Conservation (phyloP, 2,888 invertebrate genomes). For the Lycaena phlaeas region DNA sequence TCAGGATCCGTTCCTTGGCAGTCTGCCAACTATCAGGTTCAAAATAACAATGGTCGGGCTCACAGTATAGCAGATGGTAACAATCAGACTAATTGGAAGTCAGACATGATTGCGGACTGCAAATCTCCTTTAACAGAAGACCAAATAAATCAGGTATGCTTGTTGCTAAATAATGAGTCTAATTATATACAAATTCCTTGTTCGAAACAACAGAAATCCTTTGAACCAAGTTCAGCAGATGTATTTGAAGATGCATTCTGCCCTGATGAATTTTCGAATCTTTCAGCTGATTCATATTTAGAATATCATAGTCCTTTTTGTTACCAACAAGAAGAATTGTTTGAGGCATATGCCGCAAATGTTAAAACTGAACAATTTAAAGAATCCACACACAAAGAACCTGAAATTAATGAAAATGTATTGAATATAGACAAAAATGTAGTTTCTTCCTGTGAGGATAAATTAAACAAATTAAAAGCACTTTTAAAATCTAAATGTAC, state of each 20-base stretch:
- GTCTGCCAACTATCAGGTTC: slow-evolving; percentile 39
- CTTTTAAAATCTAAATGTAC: slow-evolving; percentile 27
- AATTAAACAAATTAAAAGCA: slow-evolving; percentile 44
- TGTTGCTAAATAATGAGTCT: slow-evolving; percentile 30
- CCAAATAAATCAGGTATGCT: slow-evolving; percentile 43
- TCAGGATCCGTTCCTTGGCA: slow-evolving; percentile 38
- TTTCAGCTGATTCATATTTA: slow-evolving; percentile 32
- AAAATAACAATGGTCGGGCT: slow-evolving; percentile 46
- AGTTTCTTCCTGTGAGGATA: slow-evolving; percentile 50
- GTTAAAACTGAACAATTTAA: slow-evolving; percentile 24
- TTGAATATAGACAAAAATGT: slow-evolving; percentile 17
- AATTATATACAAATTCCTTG: slow-evolving; percentile 24
- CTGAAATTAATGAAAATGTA: slow-evolving; percentile 13
- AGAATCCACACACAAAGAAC: slow-evolving; percentile 9
- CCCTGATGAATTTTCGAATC: slow-evolving; percentile 41
- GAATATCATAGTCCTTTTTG: slow-evolving; percentile 35
- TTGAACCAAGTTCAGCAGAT: slow-evolving; percentile 40
- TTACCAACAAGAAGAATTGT: slow-evolving; percentile 28
- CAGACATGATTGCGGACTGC: slow-evolving; percentile 40
- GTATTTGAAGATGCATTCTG: slow-evolving; percentile 56
- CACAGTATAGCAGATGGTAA: slow-evolving; percentile 24
- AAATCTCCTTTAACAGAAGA: slow-evolving; percentile 39
- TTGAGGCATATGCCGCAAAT: slow-evolving; percentile 33
- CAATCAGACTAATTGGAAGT: slow-evolving; percentile 25
- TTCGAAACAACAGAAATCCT: slow-evolving; percentile 25